Evolutionary conservation across 64 coral and sea anemone species (phyloP).

Genomic region (Cladopsammia gracilis): DNA sequence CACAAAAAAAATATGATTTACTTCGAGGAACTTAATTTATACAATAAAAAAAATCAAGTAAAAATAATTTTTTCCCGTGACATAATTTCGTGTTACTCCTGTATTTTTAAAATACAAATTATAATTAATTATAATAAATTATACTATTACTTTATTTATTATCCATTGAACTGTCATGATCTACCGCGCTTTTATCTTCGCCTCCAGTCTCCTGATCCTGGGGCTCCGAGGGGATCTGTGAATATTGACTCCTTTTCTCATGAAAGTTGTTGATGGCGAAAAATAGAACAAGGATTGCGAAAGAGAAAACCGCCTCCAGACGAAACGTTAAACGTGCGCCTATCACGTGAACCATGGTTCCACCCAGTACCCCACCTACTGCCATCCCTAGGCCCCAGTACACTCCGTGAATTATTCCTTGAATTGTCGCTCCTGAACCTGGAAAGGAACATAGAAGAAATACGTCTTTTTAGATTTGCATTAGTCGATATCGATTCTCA

Average conservation of each 20-base stretch:
- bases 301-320: constrained; percentile 68
- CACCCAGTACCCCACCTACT: constrained; percentile 83
- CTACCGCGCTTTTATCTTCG: neutral
- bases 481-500: too few relatives aligned
- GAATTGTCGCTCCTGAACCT: constrained; percentile 88
- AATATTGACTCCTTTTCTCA: constrained; percentile 20
- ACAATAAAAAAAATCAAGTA: too few relatives aligned
- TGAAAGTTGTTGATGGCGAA: constrained; percentile 79
- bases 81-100: too few relatives aligned
- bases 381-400: constrained; percentile 97
- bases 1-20: too few relatives aligned
- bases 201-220: neutral
- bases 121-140: too few relatives aligned
- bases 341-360: constrained; percentile 73
- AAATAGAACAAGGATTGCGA: constrained; percentile 80
- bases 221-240: constrained; percentile 3
- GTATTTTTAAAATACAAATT: too few relatives aligned
- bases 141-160: too few relatives aligned
- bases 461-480: too few relatives aligned
- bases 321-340: constrained; percentile 88
- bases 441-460: neutral
- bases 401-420: constrained; percentile 94
- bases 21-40: too few relatives aligned
- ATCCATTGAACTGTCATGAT: neutral
- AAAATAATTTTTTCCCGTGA: too few relatives aligned